Evolutionary conservation across 1,140 invertebrate genomes (phyloP), one percentile per base, ranked within the genome.

Genomic region (Drosophila trapezifrons): DNA sequence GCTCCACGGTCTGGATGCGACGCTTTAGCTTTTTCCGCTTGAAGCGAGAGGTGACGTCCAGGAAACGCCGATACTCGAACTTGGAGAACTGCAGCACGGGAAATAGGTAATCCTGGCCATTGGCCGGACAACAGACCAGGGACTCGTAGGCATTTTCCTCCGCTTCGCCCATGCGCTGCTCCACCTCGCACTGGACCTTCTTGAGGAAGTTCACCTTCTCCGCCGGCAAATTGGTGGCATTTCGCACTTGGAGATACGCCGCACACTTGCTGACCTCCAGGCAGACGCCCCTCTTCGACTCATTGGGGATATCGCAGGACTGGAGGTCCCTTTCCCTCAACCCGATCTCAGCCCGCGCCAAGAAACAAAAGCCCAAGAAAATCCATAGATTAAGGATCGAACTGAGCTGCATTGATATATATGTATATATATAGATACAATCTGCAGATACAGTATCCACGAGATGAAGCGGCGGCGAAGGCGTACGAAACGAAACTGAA

Each of bases 191-290:
- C 22, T 92, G 91, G 10, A 92, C 91, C 55, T 91, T 91, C 69
- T 92, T 91, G 13, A 92, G 63, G 46, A 92, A 92, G 42, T 92
- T 92, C 42, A 92, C 82, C 49, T 90, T 90, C 47, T 92, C 91
- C 9, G 91, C 69, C 20, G 85, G 79, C 46, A 92, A 45, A 42
- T 92, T 90, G 22, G 78, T 71, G 20, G 59, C 73, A 73, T 90
- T 92, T 38, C 90, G 80, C 60, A 90, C 89, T 43, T 80, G 76
- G 0, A 91, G 51, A 59, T 92, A 92, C 8, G 91, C 89, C n/a
- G 71, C 58, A 43, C 91, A 92, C 12, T 77, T 43, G 46, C 76
- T 69, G 12, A 91, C 83, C 54, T 75, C 59, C 22, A 92, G 22
- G 37, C 91, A 92, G 25, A 90, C 25, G 17, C 91, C 91, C 4